Evolutionary conservation across 2,888 invertebrate species (phyloP).

Genomic region (Acrobasis repandana): DNA sequence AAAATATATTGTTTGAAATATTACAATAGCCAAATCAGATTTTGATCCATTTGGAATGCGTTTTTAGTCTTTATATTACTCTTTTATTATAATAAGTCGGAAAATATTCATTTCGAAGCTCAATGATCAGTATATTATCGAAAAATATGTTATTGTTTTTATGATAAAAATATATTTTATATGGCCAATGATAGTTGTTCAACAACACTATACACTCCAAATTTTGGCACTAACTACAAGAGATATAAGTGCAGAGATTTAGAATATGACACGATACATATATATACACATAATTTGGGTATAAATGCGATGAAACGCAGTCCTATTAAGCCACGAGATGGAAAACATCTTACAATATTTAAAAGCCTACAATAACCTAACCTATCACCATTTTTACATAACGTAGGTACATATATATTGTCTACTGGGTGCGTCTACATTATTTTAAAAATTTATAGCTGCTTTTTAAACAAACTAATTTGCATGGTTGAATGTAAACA

Average conservation of each 20-base stretch:
- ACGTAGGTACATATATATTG: slow-evolving; percentile 37
- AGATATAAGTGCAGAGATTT: slow-evolving; percentile 28
- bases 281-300: slow-evolving; percentile 34
- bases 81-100: background rate
- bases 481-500: background rate
- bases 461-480: slow-evolving; percentile 6
- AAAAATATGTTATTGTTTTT: slow-evolving; percentile 36
- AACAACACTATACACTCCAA: slow-evolving; percentile 22
- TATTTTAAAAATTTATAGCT: slow-evolving; percentile 1
- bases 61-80: slow-evolving; percentile 19
- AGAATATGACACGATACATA: slow-evolving; percentile 32
- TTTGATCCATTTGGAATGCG: slow-evolving; percentile 31
- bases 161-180: slow-evolving; percentile 9
- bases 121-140: slow-evolving; percentile 36
- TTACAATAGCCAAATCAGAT: background rate
- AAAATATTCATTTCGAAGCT: slow-evolving; percentile 22
- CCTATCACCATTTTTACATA: slow-evolving; percentile 46
- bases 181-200: background rate
- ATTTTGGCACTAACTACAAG: slow-evolving; percentile 54
- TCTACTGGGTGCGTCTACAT: slow-evolving; percentile 28
- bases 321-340: slow-evolving; percentile 28
- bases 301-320: slow-evolving; percentile 42
- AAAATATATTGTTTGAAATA: background rate
- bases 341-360: slow-evolving; percentile 29
- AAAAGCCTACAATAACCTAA: slow-evolving; percentile 40